A percentile compares a stretch with the other conserved stretches of the same genome.
phyloP scores from a whole-genome alignment of 2,888 invertebrate species.

The Panzeria rudis region DNA sequence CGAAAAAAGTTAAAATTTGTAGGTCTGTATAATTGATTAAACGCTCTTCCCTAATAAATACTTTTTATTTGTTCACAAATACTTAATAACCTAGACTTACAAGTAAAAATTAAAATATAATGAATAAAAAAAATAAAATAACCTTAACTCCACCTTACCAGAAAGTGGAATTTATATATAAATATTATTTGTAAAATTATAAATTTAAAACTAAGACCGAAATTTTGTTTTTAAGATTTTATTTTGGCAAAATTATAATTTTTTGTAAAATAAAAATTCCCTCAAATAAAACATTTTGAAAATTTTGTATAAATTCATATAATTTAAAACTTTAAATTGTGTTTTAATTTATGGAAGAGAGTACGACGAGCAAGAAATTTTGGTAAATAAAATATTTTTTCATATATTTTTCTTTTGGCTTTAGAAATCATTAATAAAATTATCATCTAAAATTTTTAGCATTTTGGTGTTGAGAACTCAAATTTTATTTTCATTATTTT shows the following conservation, averaged over 20 bases:
- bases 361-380: conserved; percentile 58
- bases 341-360: conserved; percentile 73
- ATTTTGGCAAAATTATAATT: conserved; percentile 39
- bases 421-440: conserved; percentile 16
- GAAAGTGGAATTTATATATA: conserved; percentile 81
- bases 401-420: neutral
- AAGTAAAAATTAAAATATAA: too few relatives aligned
- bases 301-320: conserved; percentile 32
- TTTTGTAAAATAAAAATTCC: conserved; percentile 59
- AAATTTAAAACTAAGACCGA: conserved; percentile 46
- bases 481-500: conserved; percentile 57
- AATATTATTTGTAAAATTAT: conserved; percentile 69
- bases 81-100: conserved; percentile 47
- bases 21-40: too few relatives aligned
- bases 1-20: too few relatives aligned
- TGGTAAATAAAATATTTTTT: conserved; percentile 55
- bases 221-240: conserved; percentile 59
- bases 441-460: conserved; percentile 15
- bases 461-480: conserved; percentile 62
- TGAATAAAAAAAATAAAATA: conserved; percentile 11
- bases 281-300: conserved; percentile 55
- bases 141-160: conserved; percentile 74
- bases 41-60: neutral
- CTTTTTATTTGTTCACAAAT: conserved; percentile 31
- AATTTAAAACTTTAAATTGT: conserved; percentile 70